Evolutionary conservation across 2,113 vertebrate species (phyloP).

Genomic region (Arenaria interpres): DNA sequence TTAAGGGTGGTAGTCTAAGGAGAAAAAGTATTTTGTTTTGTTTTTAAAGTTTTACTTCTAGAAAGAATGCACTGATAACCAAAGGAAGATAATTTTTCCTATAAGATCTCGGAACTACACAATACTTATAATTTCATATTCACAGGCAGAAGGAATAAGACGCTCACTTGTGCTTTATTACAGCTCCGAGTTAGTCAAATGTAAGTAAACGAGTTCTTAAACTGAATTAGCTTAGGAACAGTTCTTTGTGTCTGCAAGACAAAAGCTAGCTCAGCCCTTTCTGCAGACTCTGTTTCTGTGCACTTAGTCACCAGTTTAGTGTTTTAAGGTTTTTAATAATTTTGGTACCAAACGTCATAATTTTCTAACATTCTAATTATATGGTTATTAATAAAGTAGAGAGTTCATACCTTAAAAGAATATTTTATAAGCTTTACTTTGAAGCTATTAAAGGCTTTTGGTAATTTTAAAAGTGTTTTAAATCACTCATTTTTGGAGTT

Average conservation of each 20-base stretch:
- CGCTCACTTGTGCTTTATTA: neutral
- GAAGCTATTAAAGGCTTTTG: neutral
- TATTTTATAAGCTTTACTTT: neutral
- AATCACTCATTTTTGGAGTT: neutral
- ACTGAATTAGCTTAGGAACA: neutral
- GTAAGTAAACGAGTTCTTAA: neutral
- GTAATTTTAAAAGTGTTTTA: neutral
- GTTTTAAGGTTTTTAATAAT: neutral
- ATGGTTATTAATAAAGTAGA: neutral
- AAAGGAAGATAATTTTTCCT: neutral
- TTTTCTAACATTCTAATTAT: neutral
- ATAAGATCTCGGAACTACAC: neutral
- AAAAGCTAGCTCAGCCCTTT: neutral
- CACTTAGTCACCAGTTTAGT: neutral
- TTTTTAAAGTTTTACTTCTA: neutral
- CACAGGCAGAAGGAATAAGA: neutral
- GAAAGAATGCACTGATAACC: neutral
- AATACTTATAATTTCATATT: neutral
- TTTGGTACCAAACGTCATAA: neutral
- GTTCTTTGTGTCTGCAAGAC: neutral
- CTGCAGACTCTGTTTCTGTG: neutral
- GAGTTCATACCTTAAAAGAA: neutral
- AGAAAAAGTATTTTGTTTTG: neutral
- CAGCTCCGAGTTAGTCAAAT: neutral
- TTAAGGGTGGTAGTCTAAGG: neutral